Base-by-base conservation (phyloP, 1,140 invertebrate species). In the Druon quercuslanigerum region DNA sequence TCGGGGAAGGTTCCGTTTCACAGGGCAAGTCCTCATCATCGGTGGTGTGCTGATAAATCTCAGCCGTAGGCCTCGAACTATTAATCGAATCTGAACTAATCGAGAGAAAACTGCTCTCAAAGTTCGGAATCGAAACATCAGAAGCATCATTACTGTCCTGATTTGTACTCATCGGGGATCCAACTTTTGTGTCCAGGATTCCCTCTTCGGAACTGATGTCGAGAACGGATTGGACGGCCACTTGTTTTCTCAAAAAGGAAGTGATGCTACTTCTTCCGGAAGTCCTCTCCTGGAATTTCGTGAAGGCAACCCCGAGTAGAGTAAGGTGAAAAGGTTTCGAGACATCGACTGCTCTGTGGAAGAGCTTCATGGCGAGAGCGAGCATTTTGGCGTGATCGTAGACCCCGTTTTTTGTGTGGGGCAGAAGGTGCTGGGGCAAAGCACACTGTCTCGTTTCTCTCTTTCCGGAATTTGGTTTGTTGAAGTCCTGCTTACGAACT, bases 301-400 rank as follows among this genome's bases (percentile, higher is more conserved):
- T 95, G 85, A 96, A 96, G 14, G 95, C 82, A n/a, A 96, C 89
- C 25, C 95, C 95, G 51, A 96, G 89, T 51, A 96, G 89, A 9
- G 95, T 96, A 78, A 96, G 93, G 89, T 96, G 95, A 89, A 96
- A 96, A 72, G 94, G 94, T 90, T 95, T 95, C 14, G 92, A 92
- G 74, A 94, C 92, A 84, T 96, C 93, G 60, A 96, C 94, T 73
- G 95, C 92, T 85, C 95, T 94, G 85, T 94, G 93, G 84, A 96
- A 96, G 66, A 96, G 90, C 81, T 94, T 93, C 94, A 96, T 95
- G 13, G 95, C 93, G 57, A 94, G 92, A n/a, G 92, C 92, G 76
- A 96, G 89, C 51, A 96, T 92, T 87, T 95, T 95, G 13, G 93
- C 91, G 82, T 94, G 92, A 56, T 94, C 93, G 17, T 92, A 92